Evolutionary conservation across 2,888 invertebrate genomes (phyloP).

Genomic region (Ormyrus pomaceus): DNA sequence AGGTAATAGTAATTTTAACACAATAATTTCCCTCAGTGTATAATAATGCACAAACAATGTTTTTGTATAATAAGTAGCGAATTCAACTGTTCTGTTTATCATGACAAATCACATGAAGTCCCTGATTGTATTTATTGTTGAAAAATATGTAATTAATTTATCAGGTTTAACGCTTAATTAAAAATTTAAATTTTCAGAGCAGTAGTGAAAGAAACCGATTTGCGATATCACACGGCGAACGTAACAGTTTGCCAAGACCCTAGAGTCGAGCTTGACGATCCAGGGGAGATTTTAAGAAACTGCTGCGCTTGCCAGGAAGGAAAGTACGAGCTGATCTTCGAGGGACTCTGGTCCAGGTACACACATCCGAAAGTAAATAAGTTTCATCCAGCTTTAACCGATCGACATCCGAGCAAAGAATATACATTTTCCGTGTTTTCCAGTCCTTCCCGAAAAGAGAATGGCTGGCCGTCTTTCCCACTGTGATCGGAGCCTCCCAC

Average conservation of each 20-base stretch:
- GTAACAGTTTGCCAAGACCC: constrained; percentile 84
- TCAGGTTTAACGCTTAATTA: not conserved
- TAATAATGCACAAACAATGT: no score
- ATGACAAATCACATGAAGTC: no score
- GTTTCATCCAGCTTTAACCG: not conserved
- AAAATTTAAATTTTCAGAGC: constrained; percentile 27
- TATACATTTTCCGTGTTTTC: constrained; percentile 82
- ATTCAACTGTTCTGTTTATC: no score
- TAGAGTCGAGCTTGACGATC: constrained; percentile 78
- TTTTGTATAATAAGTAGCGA: no score
- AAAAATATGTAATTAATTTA: no score
- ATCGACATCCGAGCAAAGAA: not conserved
- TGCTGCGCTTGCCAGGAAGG: constrained; percentile 98
- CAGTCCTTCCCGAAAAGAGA: constrained; percentile 70
- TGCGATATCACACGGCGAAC: constrained; percentile 48
- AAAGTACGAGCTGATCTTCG: constrained; percentile 92
- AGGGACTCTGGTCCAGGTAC: constrained; percentile 96
- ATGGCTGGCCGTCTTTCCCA: constrained; percentile 53
- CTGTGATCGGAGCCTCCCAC: constrained; percentile 97
- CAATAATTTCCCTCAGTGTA: no score
- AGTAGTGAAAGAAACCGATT: constrained; percentile 48
- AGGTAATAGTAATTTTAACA: no score
- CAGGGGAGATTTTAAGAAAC: constrained; percentile 75
- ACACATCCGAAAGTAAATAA: constrained; percentile 89
- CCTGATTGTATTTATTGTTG: no score